Base-by-base conservation (phyloP, 1,140 invertebrate genomes). In the Halictus rubicundus region DNA sequence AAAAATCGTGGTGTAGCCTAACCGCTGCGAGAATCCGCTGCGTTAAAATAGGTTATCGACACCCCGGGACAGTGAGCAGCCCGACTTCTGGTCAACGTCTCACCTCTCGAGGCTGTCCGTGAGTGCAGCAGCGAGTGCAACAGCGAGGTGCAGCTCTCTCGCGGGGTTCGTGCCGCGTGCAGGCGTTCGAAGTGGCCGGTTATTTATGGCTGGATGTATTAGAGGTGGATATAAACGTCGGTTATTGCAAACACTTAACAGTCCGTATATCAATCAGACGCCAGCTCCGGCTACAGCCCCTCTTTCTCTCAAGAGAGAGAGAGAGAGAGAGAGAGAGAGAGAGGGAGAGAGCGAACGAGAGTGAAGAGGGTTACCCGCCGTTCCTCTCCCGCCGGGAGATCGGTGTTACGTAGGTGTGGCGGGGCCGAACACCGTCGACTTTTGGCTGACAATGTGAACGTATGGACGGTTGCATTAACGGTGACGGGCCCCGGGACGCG, bases 211-310 rank as follows among this genome's bases (percentile, higher is more conserved):
- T 89, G 84, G 87, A 91, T 89, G 90, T 92, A 93, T 92, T 92
- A 89, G 89, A 91, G 89, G 88, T 88, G 87, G 89, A 90, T 93
- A 93, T 93, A 93, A 92, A 93, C 87, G 92, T 93, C 91, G 89
- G 91, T 90, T 87, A 92, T 92, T 92, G 91, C 91, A 91, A 91
- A 91, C 92, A 92, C 92, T 93, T 92, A 93, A 93, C 92, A 92
- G 92, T 92, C 91, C 88, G 90, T 93, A 93, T 93, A 93, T 93
- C 92, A 93, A 93, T 93, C 92, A 92, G 88, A 92, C 88, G 90
- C 89, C 90, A 91, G 83, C 79, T 83, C 71, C 73, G 83, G 84
- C 84, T 84, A 85, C 86, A 85, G 86, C 87, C 85, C 83, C 84
- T 89, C 88, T 32, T 5, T n/a, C n/a, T n/a, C n/a, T n/a, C n/a